Percentiles rank a stretch among this genome's conserved stretches.
Conservation (phyloP, 1,140 invertebrate genomes). For the Laupala kohalensis region DNA sequence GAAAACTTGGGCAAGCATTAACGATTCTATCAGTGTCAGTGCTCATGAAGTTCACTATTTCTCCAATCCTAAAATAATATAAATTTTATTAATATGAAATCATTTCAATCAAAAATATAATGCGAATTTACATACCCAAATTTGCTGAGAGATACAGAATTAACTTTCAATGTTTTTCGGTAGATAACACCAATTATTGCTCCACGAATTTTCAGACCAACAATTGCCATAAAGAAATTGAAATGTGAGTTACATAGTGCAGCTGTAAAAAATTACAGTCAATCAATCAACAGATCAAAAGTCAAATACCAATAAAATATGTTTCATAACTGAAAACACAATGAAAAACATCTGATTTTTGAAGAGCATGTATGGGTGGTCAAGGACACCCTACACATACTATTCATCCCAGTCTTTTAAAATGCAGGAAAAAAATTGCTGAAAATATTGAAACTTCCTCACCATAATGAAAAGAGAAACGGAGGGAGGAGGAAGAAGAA, state of each 20-base stretch:
- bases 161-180: slow-evolving; percentile 61
- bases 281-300: slow-evolving; percentile 5
- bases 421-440: no score
- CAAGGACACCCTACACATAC: no score
- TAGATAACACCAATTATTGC: slow-evolving; percentile 77
- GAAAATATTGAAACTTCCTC: no score
- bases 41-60: slow-evolving; percentile 94
- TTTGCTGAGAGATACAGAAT: slow-evolving; percentile 24
- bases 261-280: slow-evolving; percentile 29
- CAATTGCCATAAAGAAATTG: slow-evolving; percentile 71
- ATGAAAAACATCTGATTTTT: no score
- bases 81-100: not conserved
- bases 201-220: slow-evolving; percentile 75
- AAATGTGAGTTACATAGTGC: slow-evolving; percentile 78
- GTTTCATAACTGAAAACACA: no score
- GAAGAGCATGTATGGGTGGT: no score
- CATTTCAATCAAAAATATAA: not conserved
- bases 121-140: slow-evolving; percentile 23
- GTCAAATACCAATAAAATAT: no score
- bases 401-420: no score
- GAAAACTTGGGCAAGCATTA: slow-evolving; percentile 91
- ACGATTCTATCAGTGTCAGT: slow-evolving; percentile 90
- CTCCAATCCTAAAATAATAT: slow-evolving; percentile 51
- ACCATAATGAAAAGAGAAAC: no score
- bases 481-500: no score